Percentiles rank a stretch among this genome's conserved stretches.
Evolutionary conservation across 30 jellyfish, hydroid and myxozoan genomes (phyloP).

Genomic region (Pelagia noctiluca): DNA sequence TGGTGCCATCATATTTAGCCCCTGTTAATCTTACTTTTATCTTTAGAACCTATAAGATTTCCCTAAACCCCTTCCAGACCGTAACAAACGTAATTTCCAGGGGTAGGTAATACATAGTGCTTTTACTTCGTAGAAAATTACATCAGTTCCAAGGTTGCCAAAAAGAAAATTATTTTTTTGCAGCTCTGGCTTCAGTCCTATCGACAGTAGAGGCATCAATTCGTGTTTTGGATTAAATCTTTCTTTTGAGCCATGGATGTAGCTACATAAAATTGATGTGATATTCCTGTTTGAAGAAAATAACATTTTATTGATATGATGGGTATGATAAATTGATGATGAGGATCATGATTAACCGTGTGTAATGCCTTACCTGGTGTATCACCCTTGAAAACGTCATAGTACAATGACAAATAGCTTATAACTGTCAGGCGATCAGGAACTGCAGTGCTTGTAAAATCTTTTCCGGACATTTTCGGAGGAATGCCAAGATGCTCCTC

Average conservation of each 20-base stretch:
- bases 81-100: no score
- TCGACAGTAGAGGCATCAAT: no score
- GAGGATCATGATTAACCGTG: not conserved
- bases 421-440: conserved; percentile 87
- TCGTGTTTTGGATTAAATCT: no score
- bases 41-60: no score
- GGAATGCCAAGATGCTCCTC: conserved; percentile 95
- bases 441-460: conserved; percentile 50
- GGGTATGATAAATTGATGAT: no score
- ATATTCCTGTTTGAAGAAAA: no score
- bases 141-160: conserved; percentile 48
- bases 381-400: conserved; percentile 78
- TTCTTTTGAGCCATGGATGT: not conserved
- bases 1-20: no score
- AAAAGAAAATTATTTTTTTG: conserved; percentile 15
- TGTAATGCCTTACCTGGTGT: conserved; percentile 69
- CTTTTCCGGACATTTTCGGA: conserved; percentile 87
- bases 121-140: conserved; percentile 28
- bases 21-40: no score
- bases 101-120: no score
- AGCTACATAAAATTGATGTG: not conserved
- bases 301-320: no score
- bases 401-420: conserved; percentile 79
- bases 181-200: conserved; percentile 4
- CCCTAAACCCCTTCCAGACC: no score